These are phyloP conservation scores for Drosophila neocordata DNA, from an alignment of 1,140 invertebrate genomes.

Conservation along the genomic window DNA sequence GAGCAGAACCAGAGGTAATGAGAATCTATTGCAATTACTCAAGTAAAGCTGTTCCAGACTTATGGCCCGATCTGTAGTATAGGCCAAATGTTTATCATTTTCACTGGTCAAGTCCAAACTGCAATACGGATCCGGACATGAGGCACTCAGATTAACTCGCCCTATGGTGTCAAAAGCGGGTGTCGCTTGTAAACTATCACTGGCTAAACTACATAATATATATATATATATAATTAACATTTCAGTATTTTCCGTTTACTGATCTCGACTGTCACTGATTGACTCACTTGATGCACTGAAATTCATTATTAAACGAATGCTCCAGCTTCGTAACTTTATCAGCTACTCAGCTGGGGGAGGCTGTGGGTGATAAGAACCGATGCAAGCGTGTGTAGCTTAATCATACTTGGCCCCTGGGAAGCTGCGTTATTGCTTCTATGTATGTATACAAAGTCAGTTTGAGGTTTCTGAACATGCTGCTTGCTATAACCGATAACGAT, in stretches of 20 bases:
- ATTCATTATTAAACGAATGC: conserved; percentile 3
- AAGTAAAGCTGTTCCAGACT: conserved; percentile 47
- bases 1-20: conserved; percentile 39
- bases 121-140: conserved; percentile 38
- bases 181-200: neutral
- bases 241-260: neutral
- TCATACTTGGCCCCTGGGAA: conserved; percentile 33
- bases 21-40: conserved; percentile 30
- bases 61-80: neutral
- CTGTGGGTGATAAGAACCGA: conserved; percentile 26
- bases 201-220: neutral
- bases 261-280: conserved; percentile 34
- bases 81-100: conserved; percentile 20
- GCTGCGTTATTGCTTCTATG: conserved; percentile 2
- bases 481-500: neutral
- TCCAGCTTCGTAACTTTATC: neutral
- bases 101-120: conserved; percentile 17
- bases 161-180: neutral
- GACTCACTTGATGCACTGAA: conserved; percentile 36
- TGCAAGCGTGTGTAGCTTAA: conserved; percentile 37
- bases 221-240: conserved; percentile 1
- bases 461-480: conserved; percentile 2
- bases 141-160: conserved; percentile 31
- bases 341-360: neutral
- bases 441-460: conserved; percentile 23